These are phyloP conservation scores for Xestia xanthographa DNA, from an alignment of 2,888 invertebrate genomes.

Conservation along the genomic window DNA sequence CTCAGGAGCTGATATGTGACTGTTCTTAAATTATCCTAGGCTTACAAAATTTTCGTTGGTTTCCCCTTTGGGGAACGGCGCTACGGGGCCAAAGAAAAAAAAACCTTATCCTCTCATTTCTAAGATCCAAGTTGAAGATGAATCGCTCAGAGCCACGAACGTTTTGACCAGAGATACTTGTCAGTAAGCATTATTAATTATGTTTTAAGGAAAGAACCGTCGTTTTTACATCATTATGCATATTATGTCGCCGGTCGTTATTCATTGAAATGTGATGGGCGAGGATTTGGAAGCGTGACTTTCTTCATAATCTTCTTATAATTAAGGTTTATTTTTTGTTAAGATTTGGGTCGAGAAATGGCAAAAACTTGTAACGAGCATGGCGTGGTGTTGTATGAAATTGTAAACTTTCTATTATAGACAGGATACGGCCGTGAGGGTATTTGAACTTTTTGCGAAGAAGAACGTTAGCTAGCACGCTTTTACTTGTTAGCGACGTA, in stretches of 20 bases:
- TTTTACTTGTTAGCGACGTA: too few relatives aligned
- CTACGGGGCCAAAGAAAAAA: neutral
- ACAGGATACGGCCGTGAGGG: neutral
- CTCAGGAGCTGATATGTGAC: neutral
- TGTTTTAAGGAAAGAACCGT: slow-evolving; percentile 49
- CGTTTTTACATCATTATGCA: slow-evolving; percentile 59
- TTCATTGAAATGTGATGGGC: slow-evolving; percentile 54
- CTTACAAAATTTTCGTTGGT: too few relatives aligned
- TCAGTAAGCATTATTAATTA: slow-evolving; percentile 67
- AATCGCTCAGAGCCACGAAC: slow-evolving; percentile 61
- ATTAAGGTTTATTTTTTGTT: slow-evolving; percentile 35
- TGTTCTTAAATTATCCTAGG: too few relatives aligned
- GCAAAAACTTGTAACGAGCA: slow-evolving; percentile 13
- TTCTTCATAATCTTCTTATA: slow-evolving; percentile 33
- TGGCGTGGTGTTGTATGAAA: neutral
- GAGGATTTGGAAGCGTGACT: slow-evolving; percentile 50
- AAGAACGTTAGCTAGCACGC: too few relatives aligned
- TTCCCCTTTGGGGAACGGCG: neutral
- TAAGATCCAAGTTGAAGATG: slow-evolving; percentile 55
- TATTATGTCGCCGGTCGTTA: slow-evolving; percentile 50
- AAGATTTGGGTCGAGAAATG: neutral
- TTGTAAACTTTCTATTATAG: neutral
- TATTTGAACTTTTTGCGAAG: neutral
- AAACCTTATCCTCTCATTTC: slow-evolving; percentile 12
- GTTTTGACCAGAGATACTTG: slow-evolving; percentile 68